These are phyloP conservation scores for Drosophila tropicalis DNA, from an alignment of 1,140 invertebrate species.

Conservation along the genomic window DNA sequence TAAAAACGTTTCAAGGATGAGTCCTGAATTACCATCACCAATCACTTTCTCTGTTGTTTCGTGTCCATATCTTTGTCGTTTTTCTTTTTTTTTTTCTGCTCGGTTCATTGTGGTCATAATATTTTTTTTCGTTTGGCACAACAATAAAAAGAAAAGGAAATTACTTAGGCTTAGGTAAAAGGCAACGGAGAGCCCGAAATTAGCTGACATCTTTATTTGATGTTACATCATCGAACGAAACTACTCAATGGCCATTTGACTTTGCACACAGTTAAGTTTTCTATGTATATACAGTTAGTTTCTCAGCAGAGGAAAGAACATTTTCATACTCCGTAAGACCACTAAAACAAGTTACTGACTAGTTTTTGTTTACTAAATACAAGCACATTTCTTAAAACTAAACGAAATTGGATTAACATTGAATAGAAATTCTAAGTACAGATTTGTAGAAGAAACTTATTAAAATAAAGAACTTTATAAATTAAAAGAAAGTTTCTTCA, in stretches of 20 bases:
- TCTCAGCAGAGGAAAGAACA: too few species aligned
- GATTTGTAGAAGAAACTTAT: too few species aligned
- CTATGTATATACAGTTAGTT: too few species aligned
- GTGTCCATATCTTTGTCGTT: conserved; percentile 4
- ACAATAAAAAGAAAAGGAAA: neutral
- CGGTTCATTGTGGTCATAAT: neutral
- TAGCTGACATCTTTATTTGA: neutral
- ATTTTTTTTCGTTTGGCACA: conserved; percentile 36
- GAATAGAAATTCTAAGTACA: too few species aligned
- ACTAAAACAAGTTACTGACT: too few species aligned
- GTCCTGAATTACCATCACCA: conserved; percentile 21
- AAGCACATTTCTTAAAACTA: too few species aligned
- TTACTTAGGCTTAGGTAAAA: neutral
- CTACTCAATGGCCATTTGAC: neutral
- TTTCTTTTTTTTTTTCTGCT: neutral
- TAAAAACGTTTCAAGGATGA: conserved; percentile 75
- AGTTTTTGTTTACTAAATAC: too few species aligned
- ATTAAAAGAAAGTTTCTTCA: too few species aligned
- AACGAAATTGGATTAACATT: too few species aligned
- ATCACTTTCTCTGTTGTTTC: conserved; percentile 62
- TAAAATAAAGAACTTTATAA: too few species aligned
- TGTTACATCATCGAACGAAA: neutral
- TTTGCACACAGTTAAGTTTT: too few species aligned
- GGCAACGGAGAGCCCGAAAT: neutral
- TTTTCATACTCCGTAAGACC: too few species aligned